A percentile compares a stretch with the other conserved stretches of the same genome.
Conservation (phyloP, 2,888 invertebrate genomes). For the Yponomeuta evonymella region DNA sequence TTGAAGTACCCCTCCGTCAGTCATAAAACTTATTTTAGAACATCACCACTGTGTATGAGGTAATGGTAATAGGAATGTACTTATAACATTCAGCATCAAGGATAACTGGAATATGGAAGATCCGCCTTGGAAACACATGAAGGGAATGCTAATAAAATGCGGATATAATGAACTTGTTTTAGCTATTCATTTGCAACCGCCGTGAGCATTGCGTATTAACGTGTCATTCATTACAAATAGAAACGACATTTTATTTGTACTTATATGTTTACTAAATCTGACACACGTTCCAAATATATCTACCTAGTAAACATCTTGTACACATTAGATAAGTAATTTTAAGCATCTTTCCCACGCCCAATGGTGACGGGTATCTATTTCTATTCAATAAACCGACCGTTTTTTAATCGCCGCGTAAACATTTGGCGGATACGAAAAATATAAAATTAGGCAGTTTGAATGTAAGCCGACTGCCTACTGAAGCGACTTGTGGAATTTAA, state of each 20-base stretch:
- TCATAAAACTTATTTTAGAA: not conserved
- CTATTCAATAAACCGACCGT: conserved; percentile 7
- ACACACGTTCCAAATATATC: not conserved
- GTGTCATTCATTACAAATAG: not conserved
- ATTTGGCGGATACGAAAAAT: not conserved
- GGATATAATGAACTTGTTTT: not conserved
- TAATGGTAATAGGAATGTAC: not conserved
- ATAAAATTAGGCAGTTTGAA: conserved; percentile 8
- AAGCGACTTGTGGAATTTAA: not conserved
- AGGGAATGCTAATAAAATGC: conserved; percentile 1
- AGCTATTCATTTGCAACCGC: not conserved
- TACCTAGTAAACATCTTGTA: not conserved
- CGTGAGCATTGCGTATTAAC: not conserved
- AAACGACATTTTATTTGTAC: not conserved
- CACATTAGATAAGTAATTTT: no score
- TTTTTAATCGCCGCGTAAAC: conserved; percentile 13
- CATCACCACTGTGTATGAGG: not conserved
- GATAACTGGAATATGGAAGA: not conserved
- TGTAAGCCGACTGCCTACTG: not conserved
- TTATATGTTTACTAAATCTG: not conserved
- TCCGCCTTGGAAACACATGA: not conserved
- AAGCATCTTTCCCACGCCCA: no score
- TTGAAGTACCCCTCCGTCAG: not conserved
- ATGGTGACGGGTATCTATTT: no score
- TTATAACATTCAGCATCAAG: no score